Evolutionary conservation across 2,797 vertebrate genomes (phyloP).

Genomic region (Scolopax rusticola): DNA sequence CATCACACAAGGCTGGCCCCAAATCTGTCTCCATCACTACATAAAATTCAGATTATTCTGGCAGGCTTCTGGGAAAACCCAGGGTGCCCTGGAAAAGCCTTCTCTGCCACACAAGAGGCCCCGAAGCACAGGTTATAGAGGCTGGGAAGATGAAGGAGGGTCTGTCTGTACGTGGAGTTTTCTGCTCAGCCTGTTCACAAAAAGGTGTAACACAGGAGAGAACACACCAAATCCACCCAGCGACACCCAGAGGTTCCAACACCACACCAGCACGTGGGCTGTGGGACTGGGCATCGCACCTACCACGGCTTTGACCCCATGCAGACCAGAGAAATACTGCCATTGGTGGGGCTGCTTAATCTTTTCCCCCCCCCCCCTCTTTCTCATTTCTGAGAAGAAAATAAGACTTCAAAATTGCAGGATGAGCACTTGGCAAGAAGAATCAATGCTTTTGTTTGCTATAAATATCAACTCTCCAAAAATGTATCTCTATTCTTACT

Average conservation of each 20-base stretch:
- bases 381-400: constrained; percentile 21
- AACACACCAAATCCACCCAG: too few species aligned
- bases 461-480: constrained; percentile 44
- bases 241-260: background rate
- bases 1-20: too few species aligned
- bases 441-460: constrained; percentile 31
- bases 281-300: accelerated
- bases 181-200: background rate
- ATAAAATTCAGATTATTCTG: background rate
- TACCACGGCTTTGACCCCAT: background rate
- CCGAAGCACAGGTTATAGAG: background rate
- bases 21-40: accelerated
- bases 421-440: background rate
- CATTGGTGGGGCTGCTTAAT: background rate
- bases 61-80: background rate
- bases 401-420: background rate
- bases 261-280: background rate
- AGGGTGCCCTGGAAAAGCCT: background rate
- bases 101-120: accelerated
- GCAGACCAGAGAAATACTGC: background rate
- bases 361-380: too few species aligned
- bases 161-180: background rate
- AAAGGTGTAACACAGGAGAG: background rate
- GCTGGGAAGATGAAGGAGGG: accelerated
- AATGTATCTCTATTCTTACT: constrained; percentile 27